Percentiles rank a stretch among this genome's conserved stretches.
These are phyloP conservation scores for Drosophila miranda DNA, from an alignment of 1,140 invertebrate species.

Conservation along the genomic window DNA sequence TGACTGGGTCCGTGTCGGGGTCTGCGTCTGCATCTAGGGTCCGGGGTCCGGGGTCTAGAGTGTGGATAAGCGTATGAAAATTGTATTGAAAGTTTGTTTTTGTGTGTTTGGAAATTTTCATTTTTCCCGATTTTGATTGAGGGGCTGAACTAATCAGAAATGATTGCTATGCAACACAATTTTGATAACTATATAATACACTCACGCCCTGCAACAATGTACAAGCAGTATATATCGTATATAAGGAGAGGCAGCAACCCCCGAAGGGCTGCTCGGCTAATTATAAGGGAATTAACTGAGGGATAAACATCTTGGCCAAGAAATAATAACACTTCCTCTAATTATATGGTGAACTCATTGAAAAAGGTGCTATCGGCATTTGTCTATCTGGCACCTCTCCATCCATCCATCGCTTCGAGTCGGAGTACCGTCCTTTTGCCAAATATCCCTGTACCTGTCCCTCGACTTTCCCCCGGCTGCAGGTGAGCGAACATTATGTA, in stretches of 20 bases:
- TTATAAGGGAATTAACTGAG: slow-evolving; percentile 74
- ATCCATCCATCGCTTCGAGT: slow-evolving; percentile 15
- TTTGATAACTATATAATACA: slow-evolving; percentile 46
- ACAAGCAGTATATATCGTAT: not conserved
- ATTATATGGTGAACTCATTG: slow-evolving; percentile 61
- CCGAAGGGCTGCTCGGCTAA: slow-evolving; percentile 31
- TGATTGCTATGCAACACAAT: slow-evolving; percentile 29
- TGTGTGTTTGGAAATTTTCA: slow-evolving; percentile 30
- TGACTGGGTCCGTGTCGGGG: slow-evolving; percentile 36
- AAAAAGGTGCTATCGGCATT: slow-evolving; percentile 73
- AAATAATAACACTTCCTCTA: slow-evolving; percentile 56
- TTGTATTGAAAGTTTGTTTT: slow-evolving; percentile 55
- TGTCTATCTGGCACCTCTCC: slow-evolving; percentile 71
- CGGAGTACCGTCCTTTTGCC: slow-evolving; percentile 17
- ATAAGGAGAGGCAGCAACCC: not conserved
- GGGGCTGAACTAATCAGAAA: slow-evolving; percentile 45
- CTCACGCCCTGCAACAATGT: not conserved
- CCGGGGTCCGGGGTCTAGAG: slow-evolving; percentile 14
- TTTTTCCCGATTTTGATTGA: slow-evolving; percentile 43
- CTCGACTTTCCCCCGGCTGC: slow-evolving; percentile 5
- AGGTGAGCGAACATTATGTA: slow-evolving; percentile 29
- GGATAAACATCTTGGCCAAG: slow-evolving; percentile 57
- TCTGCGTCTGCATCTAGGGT: slow-evolving; percentile 3
- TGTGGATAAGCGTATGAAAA: slow-evolving; percentile 69
- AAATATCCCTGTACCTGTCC: slow-evolving; percentile 13